Conservation (phyloP, 1,140 invertebrate species). For the Magallana angulata region DNA sequence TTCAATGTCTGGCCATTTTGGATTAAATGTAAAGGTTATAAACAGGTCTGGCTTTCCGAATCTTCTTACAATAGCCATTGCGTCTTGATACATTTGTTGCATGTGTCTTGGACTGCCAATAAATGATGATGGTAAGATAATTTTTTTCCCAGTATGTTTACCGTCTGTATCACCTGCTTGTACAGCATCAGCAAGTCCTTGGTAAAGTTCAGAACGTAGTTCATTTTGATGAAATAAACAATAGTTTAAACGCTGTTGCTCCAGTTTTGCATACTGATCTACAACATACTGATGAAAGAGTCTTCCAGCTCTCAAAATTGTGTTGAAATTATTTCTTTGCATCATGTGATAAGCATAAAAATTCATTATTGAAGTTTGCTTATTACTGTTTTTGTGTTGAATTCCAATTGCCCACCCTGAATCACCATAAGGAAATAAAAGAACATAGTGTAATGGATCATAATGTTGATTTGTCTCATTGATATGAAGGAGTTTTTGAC, state of each 20-base stretch:
- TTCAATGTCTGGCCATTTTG: slow-evolving; percentile 80
- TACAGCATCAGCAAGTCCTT: slow-evolving; percentile 62
- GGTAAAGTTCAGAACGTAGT: slow-evolving; percentile 64
- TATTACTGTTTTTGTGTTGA: slow-evolving; percentile 35
- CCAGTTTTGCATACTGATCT: slow-evolving; percentile 78
- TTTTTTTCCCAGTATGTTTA: slow-evolving; percentile 70
- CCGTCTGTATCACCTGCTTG: slow-evolving; percentile 49
- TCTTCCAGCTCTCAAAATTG: slow-evolving; percentile 67
- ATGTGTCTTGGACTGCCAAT: slow-evolving; percentile 77
- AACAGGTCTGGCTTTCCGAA: slow-evolving; percentile 80
- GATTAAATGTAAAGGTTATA: slow-evolving; percentile 82
- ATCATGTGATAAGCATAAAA: slow-evolving; percentile 56
- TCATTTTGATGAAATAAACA: slow-evolving; percentile 66
- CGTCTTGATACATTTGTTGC: slow-evolving; percentile 80
- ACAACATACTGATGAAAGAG: slow-evolving; percentile 79
- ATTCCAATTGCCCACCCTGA: slow-evolving; percentile 21
- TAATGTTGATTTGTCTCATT: slow-evolving; percentile 28
- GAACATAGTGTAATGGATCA: slow-evolving; percentile 34
- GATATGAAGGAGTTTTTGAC: slow-evolving; percentile 38
- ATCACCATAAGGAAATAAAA: slow-evolving; percentile 15
- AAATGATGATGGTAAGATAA: slow-evolving; percentile 79
- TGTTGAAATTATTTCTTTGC: slow-evolving; percentile 52
- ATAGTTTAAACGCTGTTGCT: slow-evolving; percentile 71
- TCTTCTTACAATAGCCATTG: slow-evolving; percentile 80
- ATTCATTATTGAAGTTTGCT: slow-evolving; percentile 38